Evolutionary conservation across 2,888 invertebrate genomes (phyloP).

Genomic region (Morinoia aosen): DNA sequence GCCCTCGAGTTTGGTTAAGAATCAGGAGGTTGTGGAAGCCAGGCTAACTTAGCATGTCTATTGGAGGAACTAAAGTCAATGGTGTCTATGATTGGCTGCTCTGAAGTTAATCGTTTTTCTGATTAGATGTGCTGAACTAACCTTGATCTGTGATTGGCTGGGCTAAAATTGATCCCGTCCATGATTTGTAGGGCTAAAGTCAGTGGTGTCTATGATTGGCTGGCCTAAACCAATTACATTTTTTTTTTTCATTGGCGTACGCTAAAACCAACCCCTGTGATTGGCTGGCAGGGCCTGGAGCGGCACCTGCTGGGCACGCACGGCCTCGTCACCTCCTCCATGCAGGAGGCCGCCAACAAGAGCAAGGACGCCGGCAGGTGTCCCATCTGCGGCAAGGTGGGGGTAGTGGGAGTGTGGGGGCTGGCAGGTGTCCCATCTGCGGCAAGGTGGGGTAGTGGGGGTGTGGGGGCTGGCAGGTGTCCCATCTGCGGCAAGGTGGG

Average conservation of each 20-base stretch:
- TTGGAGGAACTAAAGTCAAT: too few species aligned
- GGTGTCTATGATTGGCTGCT: too few species aligned
- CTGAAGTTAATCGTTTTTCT: too few species aligned
- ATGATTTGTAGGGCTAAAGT: neutral
- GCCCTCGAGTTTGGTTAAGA: too few species aligned
- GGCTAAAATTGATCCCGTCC: neutral
- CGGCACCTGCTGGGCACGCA: constrained; percentile 94
- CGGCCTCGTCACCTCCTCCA: constrained; percentile 93
- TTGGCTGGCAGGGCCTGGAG: constrained; percentile 84
- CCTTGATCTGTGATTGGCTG: too few species aligned
- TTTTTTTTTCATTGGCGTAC: neutral
- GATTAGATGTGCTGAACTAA: too few species aligned
- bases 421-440: neutral
- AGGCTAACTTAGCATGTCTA: too few species aligned
- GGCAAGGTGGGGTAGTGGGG: too few species aligned
- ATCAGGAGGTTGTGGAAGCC: too few species aligned
- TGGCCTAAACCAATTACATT: neutral
- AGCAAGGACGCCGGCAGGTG: constrained; percentile 79
- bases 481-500: too few species aligned
- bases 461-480: too few species aligned
- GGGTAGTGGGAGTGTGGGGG: constrained; percentile 68
- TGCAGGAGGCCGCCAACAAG: constrained; percentile 92
- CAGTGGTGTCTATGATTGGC: neutral
- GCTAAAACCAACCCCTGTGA: neutral
- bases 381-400: constrained; percentile 93